Base-by-base conservation (phyloP, 2,113 vertebrate genomes). In the Ceratotherium simum region DNA sequence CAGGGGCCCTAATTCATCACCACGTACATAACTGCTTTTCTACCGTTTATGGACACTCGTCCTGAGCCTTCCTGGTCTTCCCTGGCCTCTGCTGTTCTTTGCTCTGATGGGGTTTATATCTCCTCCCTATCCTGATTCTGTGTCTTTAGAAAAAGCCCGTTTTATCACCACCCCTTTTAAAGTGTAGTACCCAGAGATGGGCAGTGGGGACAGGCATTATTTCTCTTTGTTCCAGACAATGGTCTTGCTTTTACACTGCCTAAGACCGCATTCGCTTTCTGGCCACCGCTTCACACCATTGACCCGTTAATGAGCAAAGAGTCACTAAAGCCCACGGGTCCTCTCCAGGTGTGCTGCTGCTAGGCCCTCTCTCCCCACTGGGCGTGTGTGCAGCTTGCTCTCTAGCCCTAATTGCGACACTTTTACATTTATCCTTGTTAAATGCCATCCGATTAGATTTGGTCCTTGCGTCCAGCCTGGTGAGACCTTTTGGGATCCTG, bases 361-460 rank as follows among this genome's bases (percentile, higher is more conserved):
- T 56, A 87, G 88, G 65, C 85, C 16, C 31, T 27, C 2, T 83
- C 84, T 83, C 56, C 89, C 91, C 64, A 29, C 70, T 5, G 46
- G 85, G 81, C 46, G 11, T 33, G 72, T 21, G 36, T 62, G 76
- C 84, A 36, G 72, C 81, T 87, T 48, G 54, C 89, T 42, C 4
- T 65, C 64, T 60, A 62, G 83, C 46, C 42, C 87, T 81, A 83
- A 95, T 64, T 51, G 42, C 72, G 31, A 42, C 29, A 11, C 84
- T 82, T 90, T 60, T 79, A 70, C 88, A 85, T 90, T 70, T 29
- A 36, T 97, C 88, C 81, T 91, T 78, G 72, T 58, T 90, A 88
- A 92, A 90, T n/a, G 72, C 64, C 84, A 42, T 64, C 83, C 80
- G 67, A 62, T 94, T 83, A 90, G 83, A 95, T 84, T 62, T 85